Conservation (phyloP, 2,797 vertebrate species). For the Pygocentrus nattereri region DNA sequence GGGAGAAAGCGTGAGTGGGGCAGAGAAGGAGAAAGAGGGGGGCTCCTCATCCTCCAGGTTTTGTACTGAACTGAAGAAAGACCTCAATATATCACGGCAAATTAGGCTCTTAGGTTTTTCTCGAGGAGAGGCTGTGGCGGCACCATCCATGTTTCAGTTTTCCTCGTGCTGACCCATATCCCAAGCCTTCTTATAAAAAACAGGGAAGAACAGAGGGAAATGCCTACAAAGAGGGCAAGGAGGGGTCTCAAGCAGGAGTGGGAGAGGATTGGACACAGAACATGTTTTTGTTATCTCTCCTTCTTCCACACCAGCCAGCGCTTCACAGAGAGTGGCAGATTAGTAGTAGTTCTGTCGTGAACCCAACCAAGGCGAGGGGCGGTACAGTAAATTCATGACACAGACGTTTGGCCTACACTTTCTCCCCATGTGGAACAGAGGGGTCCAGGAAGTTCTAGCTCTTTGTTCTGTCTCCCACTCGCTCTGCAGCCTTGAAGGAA, state of each 20-base stretch:
- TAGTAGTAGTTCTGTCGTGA: constrained; percentile 26
- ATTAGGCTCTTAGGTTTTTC: constrained; percentile 59
- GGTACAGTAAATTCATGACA: constrained; percentile 59
- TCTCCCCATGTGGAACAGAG: constrained; percentile 48
- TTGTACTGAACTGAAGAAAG: constrained; percentile 60
- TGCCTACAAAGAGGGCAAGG: not conserved
- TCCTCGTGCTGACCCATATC: constrained; percentile 53
- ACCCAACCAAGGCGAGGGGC: constrained; percentile 6
- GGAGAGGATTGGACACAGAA: not conserved
- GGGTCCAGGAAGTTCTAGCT: constrained; percentile 41
- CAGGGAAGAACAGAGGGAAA: constrained; percentile 13
- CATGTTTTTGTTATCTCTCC: not conserved
- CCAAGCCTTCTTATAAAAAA: constrained; percentile 31
- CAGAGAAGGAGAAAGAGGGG: constrained; percentile 2
- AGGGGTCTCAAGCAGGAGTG: constrained; percentile 9
- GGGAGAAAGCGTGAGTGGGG: constrained; percentile 45
- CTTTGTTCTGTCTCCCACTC: constrained; percentile 46
- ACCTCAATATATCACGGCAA: constrained; percentile 63
- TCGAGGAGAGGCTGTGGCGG: constrained; percentile 26
- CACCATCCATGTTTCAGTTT: constrained; percentile 51
- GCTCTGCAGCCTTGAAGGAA: constrained; percentile 13
- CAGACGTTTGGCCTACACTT: constrained; percentile 51
- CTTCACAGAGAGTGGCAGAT: constrained; percentile 25
- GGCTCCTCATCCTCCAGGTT: constrained; percentile 49
- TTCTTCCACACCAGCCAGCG: not conserved